Base-by-base conservation (phyloP, 2,797 vertebrate genomes). In the Brotula barbata region DNA sequence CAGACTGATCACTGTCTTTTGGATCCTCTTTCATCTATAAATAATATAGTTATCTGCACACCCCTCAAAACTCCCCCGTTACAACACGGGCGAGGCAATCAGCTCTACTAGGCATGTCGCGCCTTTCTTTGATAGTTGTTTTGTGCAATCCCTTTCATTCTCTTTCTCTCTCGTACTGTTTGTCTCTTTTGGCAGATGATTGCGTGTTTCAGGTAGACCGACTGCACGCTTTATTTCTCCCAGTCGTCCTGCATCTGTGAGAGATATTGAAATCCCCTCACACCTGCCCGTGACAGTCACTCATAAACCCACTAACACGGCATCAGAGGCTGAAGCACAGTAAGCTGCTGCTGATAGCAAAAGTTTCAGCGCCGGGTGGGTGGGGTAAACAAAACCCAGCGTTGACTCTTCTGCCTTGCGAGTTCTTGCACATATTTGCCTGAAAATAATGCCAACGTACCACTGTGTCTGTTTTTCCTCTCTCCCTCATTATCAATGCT, bases 1-100 rank as follows among this genome's bases (percentile, higher is more conserved):
- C 61, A 71, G 78, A 85, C 85, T 81, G 83, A 85, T 87, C 28
- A 54, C 73, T 79, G 54, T 64, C 77, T 84, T 86, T 80, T 85
- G 81, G 82, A 88, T 85, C 71, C 70, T 78, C 78, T 87, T 88
- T 89, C 59, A 88, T 90, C 80, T 85, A 87, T 89, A 86, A 90
- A 88, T 88, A 88, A 88, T 85, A 78, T 53, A 82, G 79, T 87
- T 69, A 79, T 84, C 81, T 78, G 78, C 77, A 57, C 73, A 74
- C 84, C 72, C 61, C 77, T 58, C 62, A 58, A 64, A 82, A 81
- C 44, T 47, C 59, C 66, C 66, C 40, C 60, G 42, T 56, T 81
- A 65, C 56, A 58, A 57, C 50, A 25, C 57, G 1, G 22, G 55
- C 51, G 56, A 82, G 50, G 63, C 70, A 78, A 81, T 87, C 78